phyloP scores from a whole-genome alignment of 2,113 vertebrate genomes.

The Ariopsis seemanni region DNA sequence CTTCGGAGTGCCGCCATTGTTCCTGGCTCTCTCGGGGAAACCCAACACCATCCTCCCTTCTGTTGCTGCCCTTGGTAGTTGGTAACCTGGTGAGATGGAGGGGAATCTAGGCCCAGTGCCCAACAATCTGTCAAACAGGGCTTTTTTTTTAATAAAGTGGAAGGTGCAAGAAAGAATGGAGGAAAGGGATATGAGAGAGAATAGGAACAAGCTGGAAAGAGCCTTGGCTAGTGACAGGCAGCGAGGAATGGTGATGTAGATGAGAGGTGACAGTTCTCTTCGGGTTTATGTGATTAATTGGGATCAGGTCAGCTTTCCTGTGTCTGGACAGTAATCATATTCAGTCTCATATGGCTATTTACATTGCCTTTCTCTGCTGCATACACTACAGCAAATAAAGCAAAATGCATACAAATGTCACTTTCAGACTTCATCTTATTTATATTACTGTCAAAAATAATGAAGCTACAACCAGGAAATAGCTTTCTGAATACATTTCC shows the following conservation, averaged over 20 bases:
- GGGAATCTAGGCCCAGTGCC: constrained; percentile 64
- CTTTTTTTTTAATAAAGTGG: constrained; percentile 61
- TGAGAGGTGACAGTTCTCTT: constrained; percentile 88
- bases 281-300: constrained; percentile 92
- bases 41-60: constrained; percentile 44
- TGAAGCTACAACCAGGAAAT: constrained; percentile 35
- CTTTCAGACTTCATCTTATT: constrained; percentile 43
- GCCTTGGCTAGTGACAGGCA: constrained; percentile 67
- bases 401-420: constrained; percentile 11
- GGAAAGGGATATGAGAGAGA: constrained; percentile 42
- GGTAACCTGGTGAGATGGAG: constrained; percentile 67
- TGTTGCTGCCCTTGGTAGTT: constrained; percentile 55
- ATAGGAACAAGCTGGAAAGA: constrained; percentile 59
- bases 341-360: constrained; percentile 82
- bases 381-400: constrained; percentile 48
- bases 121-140: constrained; percentile 75
- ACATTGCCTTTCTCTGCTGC: constrained; percentile 68
- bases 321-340: constrained; percentile 79
- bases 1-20: constrained; percentile 48
- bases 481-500: constrained; percentile 21
- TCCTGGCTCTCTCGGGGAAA: constrained; percentile 52
- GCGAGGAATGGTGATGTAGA: constrained; percentile 78
- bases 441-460: constrained; percentile 44
- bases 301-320: constrained; percentile 87
- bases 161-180: neutral